phyloP scores from a whole-genome alignment of 1,140 invertebrate genomes.

The Drosophila pallidifrons region DNA sequence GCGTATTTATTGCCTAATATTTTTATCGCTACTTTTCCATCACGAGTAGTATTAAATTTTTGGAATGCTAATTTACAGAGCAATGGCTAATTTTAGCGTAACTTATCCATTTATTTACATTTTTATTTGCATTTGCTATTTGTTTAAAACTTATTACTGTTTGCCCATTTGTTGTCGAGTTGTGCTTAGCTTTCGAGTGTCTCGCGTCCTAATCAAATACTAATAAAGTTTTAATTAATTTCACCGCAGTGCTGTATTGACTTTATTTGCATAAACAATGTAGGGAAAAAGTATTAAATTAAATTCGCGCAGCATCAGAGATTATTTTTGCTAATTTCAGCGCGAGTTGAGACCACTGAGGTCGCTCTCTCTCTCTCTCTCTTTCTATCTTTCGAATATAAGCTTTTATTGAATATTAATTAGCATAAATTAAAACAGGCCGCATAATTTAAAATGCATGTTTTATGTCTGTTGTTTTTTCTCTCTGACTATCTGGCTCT shows the following conservation, averaged over 20 bases:
- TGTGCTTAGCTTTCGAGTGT: neutral
- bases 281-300: conserved; percentile 34
- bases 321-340: conserved; percentile 54
- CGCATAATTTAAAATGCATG: conserved; percentile 53
- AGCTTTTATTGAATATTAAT: conserved; percentile 77
- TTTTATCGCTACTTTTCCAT: neutral
- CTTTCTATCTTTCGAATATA: conserved; percentile 14
- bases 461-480: neutral
- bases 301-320: conserved; percentile 51
- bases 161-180: neutral
- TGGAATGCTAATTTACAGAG: too few species aligned
- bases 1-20: neutral
- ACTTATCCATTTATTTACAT: neutral
- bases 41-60: too few species aligned
- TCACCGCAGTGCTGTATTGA: conserved; percentile 50
- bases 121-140: neutral
- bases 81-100: too few species aligned
- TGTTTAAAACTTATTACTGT: neutral
- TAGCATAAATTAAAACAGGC: conserved; percentile 73
- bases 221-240: conserved; percentile 73
- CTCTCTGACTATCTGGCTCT: neutral
- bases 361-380: conserved; percentile 15
- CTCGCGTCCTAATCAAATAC: conserved; percentile 6
- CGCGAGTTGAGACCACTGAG: conserved; percentile 9
- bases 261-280: conserved; percentile 22